Evolutionary conservation across 2,888 invertebrate species (phyloP).

Genomic region (Callimorpha dominula): DNA sequence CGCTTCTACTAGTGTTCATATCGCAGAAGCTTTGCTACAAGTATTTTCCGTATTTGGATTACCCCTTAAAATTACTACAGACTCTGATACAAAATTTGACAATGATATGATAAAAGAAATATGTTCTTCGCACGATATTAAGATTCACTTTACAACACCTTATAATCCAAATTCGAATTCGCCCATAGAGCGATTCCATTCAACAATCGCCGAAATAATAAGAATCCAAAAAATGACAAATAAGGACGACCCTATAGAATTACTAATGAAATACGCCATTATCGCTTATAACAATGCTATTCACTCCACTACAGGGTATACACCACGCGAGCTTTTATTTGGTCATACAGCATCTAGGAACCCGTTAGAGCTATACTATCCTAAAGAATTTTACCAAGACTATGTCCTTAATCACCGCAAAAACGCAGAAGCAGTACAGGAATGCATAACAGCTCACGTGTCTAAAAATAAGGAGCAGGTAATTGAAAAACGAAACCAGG

Average conservation of each 20-base stretch:
- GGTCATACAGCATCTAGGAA: not conserved
- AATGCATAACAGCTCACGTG: no score
- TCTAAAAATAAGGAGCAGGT: not conserved
- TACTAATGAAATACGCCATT: constrained; percentile 6
- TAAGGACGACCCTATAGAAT: not conserved
- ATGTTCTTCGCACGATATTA: not conserved
- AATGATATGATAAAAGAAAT: not conserved
- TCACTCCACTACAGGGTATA: no score
- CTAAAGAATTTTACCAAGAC: not conserved
- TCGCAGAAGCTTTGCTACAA: no score
- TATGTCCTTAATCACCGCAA: no score
- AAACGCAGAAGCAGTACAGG: no score
- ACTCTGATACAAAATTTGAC: no score
- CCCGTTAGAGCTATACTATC: not conserved
- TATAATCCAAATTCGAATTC: constrained; percentile 2
- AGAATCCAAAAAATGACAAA: not conserved
- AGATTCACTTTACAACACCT: not conserved
- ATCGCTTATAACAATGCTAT: not conserved
- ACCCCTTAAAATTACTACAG: no score
- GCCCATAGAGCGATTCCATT: not conserved
- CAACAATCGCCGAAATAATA: no score
- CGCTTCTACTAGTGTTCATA: not conserved
- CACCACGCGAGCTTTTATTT: no score
- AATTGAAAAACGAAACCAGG: not conserved
- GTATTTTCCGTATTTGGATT: no score